Evolutionary conservation across 2,797 vertebrate genomes (phyloP), one percentile per base, ranked within the genome.

Genomic region (Hoplostethus mediterraneus): DNA sequence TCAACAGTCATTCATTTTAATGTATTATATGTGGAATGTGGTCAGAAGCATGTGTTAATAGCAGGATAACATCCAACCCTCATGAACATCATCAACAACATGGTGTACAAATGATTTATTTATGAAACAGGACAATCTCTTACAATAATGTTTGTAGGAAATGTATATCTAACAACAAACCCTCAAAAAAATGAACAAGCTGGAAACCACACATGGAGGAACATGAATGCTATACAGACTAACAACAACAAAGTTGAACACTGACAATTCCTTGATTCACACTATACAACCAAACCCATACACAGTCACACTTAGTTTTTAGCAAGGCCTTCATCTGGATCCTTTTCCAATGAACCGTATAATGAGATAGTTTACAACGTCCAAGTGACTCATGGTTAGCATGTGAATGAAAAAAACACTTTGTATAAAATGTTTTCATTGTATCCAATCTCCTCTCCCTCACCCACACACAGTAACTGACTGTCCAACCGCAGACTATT

Each of bases 31-130:
- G 13, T 44, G 12, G 11, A 11, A 44, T 13, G 10, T 12, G 12
- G 40, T 44, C 40, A 44, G 12, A 40, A 40, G 38, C 38, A 44
- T 44, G 42, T 44, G 42, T 44, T 44, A 44, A 44, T 44, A 13
- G 42, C 13, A 44, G 12, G 42, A 44, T 44, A n/a, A 48, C 10
- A 42, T 51, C 36, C 12, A 51, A 21, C 51, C 16, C 9, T 57
- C 30, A 40, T 67, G 31, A 54, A 73, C 55, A 81, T 58, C 61
- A 72, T 67, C 59, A 67, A 71, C 66, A 64, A 47, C 63, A 57
- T 81, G 45, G 79, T 85, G 73, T 90, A 93, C 66, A 90, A 87
- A 80, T 77, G 47, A 87, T 93, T 93, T 93, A 91, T 94, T 94
- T 88, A 86, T 87, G 82, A 90, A 93, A 92, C 80, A 86, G 73